A percentile compares a stretch with the other conserved stretches of the same genome.
Conservation (phyloP, 2,113 vertebrate genomes). For the Ptilorrhoa leucosticta region DNA sequence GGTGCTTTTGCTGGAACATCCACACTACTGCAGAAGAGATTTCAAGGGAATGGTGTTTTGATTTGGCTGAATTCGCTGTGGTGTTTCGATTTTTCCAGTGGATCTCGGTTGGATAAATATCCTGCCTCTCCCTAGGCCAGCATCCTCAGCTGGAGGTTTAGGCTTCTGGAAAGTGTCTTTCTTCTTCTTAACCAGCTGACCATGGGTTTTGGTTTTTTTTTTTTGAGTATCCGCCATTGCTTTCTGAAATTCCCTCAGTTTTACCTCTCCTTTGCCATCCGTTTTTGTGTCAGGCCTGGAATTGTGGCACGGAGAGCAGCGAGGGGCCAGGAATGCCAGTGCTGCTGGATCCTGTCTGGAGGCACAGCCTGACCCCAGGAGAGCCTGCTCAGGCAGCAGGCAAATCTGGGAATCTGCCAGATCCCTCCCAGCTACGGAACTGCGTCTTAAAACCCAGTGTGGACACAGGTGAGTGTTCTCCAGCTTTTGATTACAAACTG, state of each 20-base stretch:
- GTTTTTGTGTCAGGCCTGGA: background rate
- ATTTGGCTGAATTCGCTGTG: background rate
- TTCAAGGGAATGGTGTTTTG: background rate
- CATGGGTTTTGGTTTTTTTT: background rate
- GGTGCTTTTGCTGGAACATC: background rate
- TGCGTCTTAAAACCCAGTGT: background rate
- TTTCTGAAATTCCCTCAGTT: background rate
- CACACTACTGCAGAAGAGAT: background rate
- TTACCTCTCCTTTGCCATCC: background rate
- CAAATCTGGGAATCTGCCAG: background rate
- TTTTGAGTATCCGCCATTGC: background rate
- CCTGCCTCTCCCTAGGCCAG: background rate
- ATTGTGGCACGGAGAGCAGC: background rate
- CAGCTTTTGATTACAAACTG: background rate
- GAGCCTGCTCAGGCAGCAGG: background rate
- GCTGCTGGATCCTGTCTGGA: background rate
- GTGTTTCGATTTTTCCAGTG: background rate
- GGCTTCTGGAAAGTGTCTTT: background rate
- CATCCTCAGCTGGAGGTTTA: background rate
- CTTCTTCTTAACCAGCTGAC: background rate
- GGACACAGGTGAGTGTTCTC: background rate
- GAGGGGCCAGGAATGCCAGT: rapidly evolving
- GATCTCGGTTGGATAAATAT: background rate
- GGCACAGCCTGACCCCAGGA: background rate
- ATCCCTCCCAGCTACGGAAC: background rate